Evolutionary conservation across 2,888 invertebrate species (phyloP), one percentile per base, ranked within the genome.

Genomic region (Cheilosia grossa): DNA sequence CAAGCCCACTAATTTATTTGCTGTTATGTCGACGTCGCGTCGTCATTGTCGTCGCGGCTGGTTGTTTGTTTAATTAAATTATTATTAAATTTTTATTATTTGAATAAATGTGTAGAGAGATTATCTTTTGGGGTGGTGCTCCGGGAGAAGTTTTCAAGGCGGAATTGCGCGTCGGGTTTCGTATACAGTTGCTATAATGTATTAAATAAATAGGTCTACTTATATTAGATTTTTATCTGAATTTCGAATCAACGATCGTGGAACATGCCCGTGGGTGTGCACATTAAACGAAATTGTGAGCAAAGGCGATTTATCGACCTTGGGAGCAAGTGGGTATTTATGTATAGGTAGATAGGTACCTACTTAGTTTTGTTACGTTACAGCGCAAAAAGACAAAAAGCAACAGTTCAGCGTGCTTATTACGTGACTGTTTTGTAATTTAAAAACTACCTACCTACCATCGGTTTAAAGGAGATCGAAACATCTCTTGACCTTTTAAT

Each of bases 1-100:
- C 85, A 72, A 67, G 85, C 85, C 85, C 85, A 85, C 85, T 70
- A 70, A 59, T 73, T 58, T 56, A 53, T 79, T 66, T 61, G 72
- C 79, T 69, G 64, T 74, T 74, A 63, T 51, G 67, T 64, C 51
- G 59, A 21, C 40, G 61, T 27, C 33, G 73, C 40, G 56, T 27
- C 21, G 51, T 27, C 30, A 59, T 37, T 33, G 66, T 30, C 4
- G 54, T 33, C 30, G 49, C 19, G 6, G 49, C 61, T 69, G 69
- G 40, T 64, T 74, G 79, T 79, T 79, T 83, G 83, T 79, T 83
- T 74, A 64, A 74, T 37, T 70, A 64, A 66, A 47, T 64, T 42
- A 17, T 66, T 27, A 13, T 56, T 47, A 40, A 49, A 51, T 27
- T 27, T 13, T 69, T 78, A 4, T 56, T 56, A 24, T 53, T 75